These are phyloP conservation scores for Myotis daubentonii DNA, from an alignment of 2,797 vertebrate species.

Conservation along the genomic window DNA sequence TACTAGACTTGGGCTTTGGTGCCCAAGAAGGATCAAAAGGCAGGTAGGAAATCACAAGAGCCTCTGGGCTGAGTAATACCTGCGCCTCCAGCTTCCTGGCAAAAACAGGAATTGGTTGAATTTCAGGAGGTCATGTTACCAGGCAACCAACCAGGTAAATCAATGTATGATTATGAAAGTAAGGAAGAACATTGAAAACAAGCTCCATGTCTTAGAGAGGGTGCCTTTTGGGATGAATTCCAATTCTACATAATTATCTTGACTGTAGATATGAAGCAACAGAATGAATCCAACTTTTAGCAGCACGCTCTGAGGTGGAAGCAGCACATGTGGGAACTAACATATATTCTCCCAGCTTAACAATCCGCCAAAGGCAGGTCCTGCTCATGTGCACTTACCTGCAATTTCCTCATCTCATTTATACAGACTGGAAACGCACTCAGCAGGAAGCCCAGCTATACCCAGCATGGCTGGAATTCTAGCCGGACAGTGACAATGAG, in stretches of 20 bases:
- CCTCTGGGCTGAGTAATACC: not conserved
- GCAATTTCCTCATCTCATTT: conserved; percentile 58
- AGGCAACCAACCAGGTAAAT: not conserved
- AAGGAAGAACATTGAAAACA: not conserved
- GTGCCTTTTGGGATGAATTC: not conserved
- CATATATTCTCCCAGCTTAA: not conserved
- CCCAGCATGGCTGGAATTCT: not conserved
- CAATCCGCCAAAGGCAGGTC: not conserved
- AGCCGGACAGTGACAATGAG: conserved; percentile 44
- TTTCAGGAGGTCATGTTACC: conserved; percentile 18
- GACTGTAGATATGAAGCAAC: not conserved
- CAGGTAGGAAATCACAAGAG: not conserved
- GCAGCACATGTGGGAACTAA: not conserved
- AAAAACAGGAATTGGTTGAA: conserved; percentile 6
- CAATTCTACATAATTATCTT: not conserved
- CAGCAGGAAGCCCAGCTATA: conserved; percentile 49
- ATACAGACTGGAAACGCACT: not conserved
- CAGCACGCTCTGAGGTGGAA: not conserved
- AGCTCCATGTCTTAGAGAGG: not conserved
- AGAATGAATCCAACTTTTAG: not conserved
- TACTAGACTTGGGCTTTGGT: not conserved
- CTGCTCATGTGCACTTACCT: not conserved
- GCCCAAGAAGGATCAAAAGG: not conserved
- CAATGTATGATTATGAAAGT: not conserved
- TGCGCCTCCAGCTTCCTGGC: not conserved